phyloP scores from a whole-genome alignment of 1,140 invertebrate species.

The Drosophila equinoxialis region DNA sequence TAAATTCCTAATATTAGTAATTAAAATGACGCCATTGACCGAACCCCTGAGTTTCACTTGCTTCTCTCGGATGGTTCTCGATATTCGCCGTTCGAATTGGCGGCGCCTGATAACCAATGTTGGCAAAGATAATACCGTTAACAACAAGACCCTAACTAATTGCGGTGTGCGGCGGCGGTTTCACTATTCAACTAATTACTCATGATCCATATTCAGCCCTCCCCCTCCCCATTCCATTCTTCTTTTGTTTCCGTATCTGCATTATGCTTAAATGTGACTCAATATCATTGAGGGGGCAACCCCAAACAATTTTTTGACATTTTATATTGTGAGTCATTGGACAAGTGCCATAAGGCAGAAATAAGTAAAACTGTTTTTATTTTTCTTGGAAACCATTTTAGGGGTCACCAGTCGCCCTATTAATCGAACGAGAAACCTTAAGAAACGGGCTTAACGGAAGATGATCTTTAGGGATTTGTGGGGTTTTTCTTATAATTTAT shows the following conservation, averaged over 20 bases:
- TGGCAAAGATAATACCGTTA: constrained; percentile 61
- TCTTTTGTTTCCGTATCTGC: background rate
- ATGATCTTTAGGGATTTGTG: no score
- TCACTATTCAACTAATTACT: constrained; percentile 39
- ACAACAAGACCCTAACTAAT: constrained; percentile 26
- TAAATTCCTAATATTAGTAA: background rate
- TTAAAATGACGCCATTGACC: constrained; percentile 47
- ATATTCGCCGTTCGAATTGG: constrained; percentile 22
- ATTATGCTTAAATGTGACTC: background rate
- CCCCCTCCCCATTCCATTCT: no score
- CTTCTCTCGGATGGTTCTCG: constrained; percentile 2
- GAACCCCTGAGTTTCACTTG: constrained; percentile 29
- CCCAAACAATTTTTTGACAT: background rate
- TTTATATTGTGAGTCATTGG: background rate
- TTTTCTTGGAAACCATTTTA: no score
- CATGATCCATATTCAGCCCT: constrained; percentile 15
- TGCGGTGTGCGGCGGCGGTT: background rate
- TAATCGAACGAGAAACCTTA: no score
- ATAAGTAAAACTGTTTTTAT: background rate
- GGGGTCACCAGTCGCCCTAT: no score
- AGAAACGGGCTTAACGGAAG: no score
- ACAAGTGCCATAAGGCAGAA: background rate
- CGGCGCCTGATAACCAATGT: constrained; percentile 51
- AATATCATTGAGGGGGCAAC: background rate
- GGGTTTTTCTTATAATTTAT: no score